A percentile compares a stretch with the other conserved stretches of the same genome.
phyloP scores from a whole-genome alignment of 2,888 invertebrate species.

The Drosophila merina region DNA sequence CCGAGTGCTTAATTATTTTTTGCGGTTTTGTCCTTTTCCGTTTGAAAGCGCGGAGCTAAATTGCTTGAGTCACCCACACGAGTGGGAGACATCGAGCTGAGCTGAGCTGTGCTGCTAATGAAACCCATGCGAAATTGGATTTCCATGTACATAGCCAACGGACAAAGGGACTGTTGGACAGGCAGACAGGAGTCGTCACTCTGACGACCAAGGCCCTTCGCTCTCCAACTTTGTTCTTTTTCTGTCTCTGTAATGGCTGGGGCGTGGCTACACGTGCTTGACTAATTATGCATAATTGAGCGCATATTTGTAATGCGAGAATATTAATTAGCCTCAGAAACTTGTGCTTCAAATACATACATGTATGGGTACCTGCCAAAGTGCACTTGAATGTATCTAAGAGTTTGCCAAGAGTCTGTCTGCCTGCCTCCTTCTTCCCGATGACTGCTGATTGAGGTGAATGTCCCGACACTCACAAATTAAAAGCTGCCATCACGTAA shows the following conservation, averaged over 20 bases:
- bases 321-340: conserved; percentile 64
- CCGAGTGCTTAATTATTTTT: conserved; percentile 77
- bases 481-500: conserved; percentile 44
- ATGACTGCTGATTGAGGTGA: conserved; percentile 22
- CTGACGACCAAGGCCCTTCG: conserved; percentile 18
- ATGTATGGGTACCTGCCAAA: conserved; percentile 48
- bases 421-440: background rate
- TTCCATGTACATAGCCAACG: conserved; percentile 67
- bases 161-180: conserved; percentile 36
- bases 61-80: conserved; percentile 62
- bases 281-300: conserved; percentile 76
- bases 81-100: conserved; percentile 18
- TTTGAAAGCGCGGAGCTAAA: conserved; percentile 48
- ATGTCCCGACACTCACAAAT: conserved; percentile 29
- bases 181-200: conserved; percentile 29
- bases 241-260: conserved; percentile 53
- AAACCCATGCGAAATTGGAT: conserved; percentile 75
- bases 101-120: conserved; percentile 66
- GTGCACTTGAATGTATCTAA: conserved; percentile 44
- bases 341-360: conserved; percentile 32
- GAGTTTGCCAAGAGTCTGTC: conserved; percentile 5
- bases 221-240: background rate
- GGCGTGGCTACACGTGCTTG: conserved; percentile 74
- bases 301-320: conserved; percentile 66
- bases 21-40: conserved; percentile 67